Base-by-base conservation (phyloP, 2,113 vertebrate genomes). In the Notothenia rossii region DNA sequence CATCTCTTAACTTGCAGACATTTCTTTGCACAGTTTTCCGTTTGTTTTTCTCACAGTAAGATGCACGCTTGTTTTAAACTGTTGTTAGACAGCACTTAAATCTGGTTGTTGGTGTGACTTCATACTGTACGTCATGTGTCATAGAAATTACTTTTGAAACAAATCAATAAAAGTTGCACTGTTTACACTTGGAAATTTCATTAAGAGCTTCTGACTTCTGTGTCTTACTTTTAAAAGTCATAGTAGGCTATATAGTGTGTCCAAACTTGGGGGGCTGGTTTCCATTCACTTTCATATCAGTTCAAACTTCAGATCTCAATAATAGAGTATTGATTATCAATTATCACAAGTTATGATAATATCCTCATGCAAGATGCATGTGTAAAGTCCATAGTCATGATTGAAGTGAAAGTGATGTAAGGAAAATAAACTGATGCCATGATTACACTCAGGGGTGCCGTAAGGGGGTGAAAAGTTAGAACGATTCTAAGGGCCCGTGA, bases 101-200 rank as follows among this genome's bases (percentile, higher is more conserved):
- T 40, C 17, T 22, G 69, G 25, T 59, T 72, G 72, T 56, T 17
- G 17, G 17, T 48, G 20, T 13, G 18, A 55, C 69, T 53, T 76
- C 64, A 22, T 25, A 48, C 20, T 66, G 71, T 55, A 4, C 45
- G 67, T 64, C 84, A 60, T 64, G 77, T 79, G 84, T 86, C 81
- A 78, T 56, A 75, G 48, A 81, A 82, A 71, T 61, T 70, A 50
- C 74, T 88, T 86, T 82, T 40, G 74, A 84, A 88, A 63, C 22
- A 81, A 89, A 89, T 92, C 87, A 92, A 92, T 91, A 91, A 93
- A 93, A 72, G 88, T 91, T 92, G 88, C 91, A 93, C 91, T 94
- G 90, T 93, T 90, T 91, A 92, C 89, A 92, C 85, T 66, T 74
- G 53, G 67, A 86, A 54, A 77, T 80, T 81, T 72, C 67, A 51